These are phyloP conservation scores for Martes martes DNA, from an alignment of 2,113 vertebrate genomes.

Conservation along the genomic window DNA sequence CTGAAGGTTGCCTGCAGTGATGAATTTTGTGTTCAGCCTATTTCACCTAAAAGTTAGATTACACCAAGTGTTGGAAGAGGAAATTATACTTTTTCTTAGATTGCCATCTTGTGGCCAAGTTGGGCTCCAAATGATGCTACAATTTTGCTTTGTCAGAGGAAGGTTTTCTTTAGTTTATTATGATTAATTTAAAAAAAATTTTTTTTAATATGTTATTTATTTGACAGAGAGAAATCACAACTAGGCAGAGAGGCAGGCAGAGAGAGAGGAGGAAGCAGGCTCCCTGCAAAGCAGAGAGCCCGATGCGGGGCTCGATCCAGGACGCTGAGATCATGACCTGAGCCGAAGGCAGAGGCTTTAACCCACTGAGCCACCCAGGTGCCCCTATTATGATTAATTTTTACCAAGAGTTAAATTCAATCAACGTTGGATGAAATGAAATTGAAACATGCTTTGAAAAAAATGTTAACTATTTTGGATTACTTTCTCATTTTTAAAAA, in stretches of 20 bases:
- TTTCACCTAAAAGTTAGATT: conserved; percentile 46
- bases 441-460: neutral
- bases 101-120: conserved; percentile 53
- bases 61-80: neutral
- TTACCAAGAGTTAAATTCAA: neutral
- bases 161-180: neutral
- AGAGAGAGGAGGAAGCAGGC: no score
- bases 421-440: neutral
- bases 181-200: neutral
- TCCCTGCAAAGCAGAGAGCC: no score
- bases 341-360: no score
- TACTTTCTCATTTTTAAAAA: neutral
- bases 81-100: neutral
- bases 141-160: neutral
- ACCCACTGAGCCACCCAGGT: no score
- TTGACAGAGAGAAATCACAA: no score
- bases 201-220: no score
- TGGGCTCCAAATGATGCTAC: neutral
- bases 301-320: no score
- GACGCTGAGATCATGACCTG: no score
- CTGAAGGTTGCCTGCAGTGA: neutral
- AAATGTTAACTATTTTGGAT: neutral
- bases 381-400: neutral
- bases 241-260: no score
- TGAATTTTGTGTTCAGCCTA: neutral